Evolutionary conservation across 2,113 vertebrate species (phyloP).

Genomic region (Eolophus roseicapilla): DNA sequence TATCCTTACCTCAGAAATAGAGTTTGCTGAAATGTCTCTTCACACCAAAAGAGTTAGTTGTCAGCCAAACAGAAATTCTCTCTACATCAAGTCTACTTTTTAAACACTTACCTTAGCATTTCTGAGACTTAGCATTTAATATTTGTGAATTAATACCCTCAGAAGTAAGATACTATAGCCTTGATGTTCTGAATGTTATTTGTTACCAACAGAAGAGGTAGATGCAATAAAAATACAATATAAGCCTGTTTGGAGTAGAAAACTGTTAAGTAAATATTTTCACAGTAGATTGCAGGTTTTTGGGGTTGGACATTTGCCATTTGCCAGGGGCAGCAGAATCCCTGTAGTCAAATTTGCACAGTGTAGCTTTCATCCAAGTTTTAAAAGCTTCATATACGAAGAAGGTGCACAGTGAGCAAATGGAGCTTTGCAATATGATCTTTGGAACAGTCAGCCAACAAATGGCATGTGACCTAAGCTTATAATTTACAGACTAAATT

Average conservation of each 20-base stretch:
- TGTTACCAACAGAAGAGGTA: neutral
- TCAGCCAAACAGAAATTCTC: neutral
- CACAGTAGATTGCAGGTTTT: neutral
- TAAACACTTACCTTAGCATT: neutral
- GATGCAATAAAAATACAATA: neutral
- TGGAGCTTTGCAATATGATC: constrained; percentile 8
- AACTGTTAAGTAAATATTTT: constrained; percentile 21
- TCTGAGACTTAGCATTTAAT: neutral
- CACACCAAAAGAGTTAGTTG: neutral
- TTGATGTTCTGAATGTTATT: neutral
- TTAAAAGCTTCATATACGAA: neutral
- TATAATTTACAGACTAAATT: constrained; percentile 37
- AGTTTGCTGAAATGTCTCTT: neutral
- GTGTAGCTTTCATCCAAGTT: neutral
- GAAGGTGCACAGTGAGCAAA: neutral
- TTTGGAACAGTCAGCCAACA: constrained; percentile 32
- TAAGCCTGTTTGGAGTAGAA: neutral
- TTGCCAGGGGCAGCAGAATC: neutral
- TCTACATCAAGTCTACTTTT: neutral
- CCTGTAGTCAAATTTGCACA: neutral
- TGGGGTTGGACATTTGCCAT: neutral
- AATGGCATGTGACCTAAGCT: constrained; percentile 20
- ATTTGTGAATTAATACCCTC: neutral
- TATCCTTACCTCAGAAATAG: neutral
- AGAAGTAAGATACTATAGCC: neutral